A percentile compares a stretch with the other conserved stretches of the same genome.
Evolutionary conservation across 2,888 invertebrate genomes (phyloP).

Genomic region (Cantharis flavilabris): DNA sequence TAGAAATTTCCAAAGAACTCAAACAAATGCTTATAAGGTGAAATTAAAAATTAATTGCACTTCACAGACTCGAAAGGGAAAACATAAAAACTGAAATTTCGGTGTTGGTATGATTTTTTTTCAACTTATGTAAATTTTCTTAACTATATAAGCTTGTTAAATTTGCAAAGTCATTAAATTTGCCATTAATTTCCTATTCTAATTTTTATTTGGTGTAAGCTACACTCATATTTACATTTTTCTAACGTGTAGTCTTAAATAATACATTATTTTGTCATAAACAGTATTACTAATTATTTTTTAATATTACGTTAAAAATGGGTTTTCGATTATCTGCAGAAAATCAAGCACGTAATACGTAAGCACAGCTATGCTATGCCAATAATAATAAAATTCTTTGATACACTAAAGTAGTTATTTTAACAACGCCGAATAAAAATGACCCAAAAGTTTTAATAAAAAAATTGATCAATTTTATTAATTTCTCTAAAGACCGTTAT

Average conservation of each 20-base stretch:
- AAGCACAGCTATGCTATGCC: background rate
- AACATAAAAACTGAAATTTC: background rate
- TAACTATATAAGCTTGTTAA: background rate
- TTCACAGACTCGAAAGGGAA: background rate
- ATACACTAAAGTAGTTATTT: background rate
- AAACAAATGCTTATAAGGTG: background rate
- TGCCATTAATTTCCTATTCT: background rate
- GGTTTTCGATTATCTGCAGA: background rate
- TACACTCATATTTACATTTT: background rate
- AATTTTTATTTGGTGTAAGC: background rate
- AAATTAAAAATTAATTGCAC: background rate
- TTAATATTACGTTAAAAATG: background rate
- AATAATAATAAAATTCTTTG: background rate
- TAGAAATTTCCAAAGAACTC: background rate
- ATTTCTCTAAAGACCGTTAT: background rate
- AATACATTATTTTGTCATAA: background rate
- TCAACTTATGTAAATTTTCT: background rate
- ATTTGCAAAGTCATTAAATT: background rate
- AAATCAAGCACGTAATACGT: background rate
- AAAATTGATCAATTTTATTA: background rate
- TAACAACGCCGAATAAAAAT: background rate
- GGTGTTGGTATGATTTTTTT: background rate
- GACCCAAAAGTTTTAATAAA: background rate
- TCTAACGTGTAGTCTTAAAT: background rate
- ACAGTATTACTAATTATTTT: background rate